Base-by-base conservation (phyloP, 2,888 invertebrate species). In the Drosophila hawaiiensis region DNA sequence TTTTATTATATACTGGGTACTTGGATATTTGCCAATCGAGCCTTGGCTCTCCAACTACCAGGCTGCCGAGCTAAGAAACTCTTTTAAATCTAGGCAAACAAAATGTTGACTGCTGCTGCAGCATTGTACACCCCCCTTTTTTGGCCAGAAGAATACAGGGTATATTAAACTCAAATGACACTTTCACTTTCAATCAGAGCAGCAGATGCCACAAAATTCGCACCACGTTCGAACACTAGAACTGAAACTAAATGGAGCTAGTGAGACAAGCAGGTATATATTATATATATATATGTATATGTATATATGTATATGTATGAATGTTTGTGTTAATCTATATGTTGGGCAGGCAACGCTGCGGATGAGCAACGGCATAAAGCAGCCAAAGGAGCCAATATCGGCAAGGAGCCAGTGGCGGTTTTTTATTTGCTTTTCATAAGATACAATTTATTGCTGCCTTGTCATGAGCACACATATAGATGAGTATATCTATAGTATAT, bases 381-480 rank as follows among this genome's bases (percentile, higher is more conserved):
- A 50, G 50, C 25, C 25, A 22, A 56, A 10, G 49, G 31, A 52
- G 50, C 25, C 28, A 63, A 22, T 61, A 67, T 60, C 67, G 68
- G 62, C 47, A 16, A 47, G 12, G 14, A 61, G 61, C 60, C 60
- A 63, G 22, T 61, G 69, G 63, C 67, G 68, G 65, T 81, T 77
- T 84, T 47, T 81, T 88, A 85, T 84, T 91, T 83, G 75, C 88
- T 76, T 83, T 85, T 81, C 83, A 90, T 85, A 84, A 87, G 87
- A 88, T 83, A 85, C 78, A 91, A 88, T 91, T 91, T 91, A 91
- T 88, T 90, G 86, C 85, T 71, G 72, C 76, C 89, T 70, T 83
- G 67, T 59, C 86, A 85, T 80, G 80, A 70, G 70, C 68, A 56
- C 47, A 73, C 56, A 61, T 47, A 73, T 63, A 55, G 37, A 68